These are phyloP conservation scores for Tragelaphus buxtoni DNA, from an alignment of 2,113 vertebrate species.

Conservation along the genomic window DNA sequence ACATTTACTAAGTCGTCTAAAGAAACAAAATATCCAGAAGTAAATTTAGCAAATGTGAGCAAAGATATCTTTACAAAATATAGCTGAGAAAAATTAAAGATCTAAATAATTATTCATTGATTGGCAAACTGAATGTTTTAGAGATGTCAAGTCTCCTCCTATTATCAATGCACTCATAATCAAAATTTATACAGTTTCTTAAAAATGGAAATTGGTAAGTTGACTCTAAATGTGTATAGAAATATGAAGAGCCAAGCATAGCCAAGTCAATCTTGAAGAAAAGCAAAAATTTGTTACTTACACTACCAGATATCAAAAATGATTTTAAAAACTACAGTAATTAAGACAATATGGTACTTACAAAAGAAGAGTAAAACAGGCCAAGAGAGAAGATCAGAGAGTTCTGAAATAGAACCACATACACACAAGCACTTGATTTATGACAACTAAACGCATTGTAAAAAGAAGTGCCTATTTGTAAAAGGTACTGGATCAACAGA, in stretches of 20 bases:
- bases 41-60: neutral
- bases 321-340: neutral
- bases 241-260: neutral
- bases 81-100: neutral
- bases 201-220: neutral
- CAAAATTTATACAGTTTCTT: neutral
- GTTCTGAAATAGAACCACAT: neutral
- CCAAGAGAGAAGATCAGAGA: neutral
- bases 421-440: neutral
- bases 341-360: neutral
- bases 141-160: neutral
- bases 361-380: neutral
- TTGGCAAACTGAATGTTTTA: neutral
- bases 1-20: neutral
- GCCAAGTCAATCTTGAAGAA: neutral
- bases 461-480: neutral
- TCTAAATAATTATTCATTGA: constrained; percentile 17
- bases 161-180: neutral
- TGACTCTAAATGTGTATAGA: neutral
- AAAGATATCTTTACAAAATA: neutral
- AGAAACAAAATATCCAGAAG: neutral
- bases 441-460: neutral
- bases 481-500: neutral
- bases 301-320: neutral
- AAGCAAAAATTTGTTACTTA: neutral